Conservation (phyloP, 2,797 vertebrate species). For the Danio choprae region DNA sequence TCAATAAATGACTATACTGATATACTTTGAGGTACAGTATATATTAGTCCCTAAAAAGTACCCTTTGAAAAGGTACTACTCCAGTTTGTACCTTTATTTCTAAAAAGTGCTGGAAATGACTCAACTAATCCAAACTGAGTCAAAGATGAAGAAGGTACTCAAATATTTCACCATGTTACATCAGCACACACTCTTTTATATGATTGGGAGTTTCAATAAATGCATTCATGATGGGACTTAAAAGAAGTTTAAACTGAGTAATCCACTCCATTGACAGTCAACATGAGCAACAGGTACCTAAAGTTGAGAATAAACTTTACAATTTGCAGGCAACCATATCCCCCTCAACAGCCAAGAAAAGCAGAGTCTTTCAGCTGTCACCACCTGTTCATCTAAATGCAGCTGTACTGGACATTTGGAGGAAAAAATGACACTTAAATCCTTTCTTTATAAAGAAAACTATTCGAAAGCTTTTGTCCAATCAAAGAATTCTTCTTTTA, state of each 20-base stretch:
- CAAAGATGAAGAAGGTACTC: not conserved
- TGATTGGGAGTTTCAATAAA: constrained; percentile 7
- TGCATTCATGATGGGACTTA: not conserved
- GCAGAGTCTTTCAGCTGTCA: constrained; percentile 19
- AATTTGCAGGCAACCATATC: not conserved
- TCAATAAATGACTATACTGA: too few relatives aligned
- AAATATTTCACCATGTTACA: constrained; percentile 2
- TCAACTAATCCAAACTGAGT: not conserved
- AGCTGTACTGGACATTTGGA: constrained; percentile 11
- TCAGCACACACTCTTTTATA: constrained; percentile 38
- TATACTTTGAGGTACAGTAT: too few relatives aligned
- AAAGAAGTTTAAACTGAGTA: not conserved
- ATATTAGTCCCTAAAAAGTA: too few relatives aligned
- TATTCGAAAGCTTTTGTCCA: not conserved
- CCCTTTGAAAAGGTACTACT: too few relatives aligned
- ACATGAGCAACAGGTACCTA: constrained; percentile 4
- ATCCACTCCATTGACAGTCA: not conserved
- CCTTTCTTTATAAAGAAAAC: not conserved
- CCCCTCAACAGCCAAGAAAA: not conserved
- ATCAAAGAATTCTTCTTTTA: not conserved
- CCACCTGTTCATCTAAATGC: constrained; percentile 19
- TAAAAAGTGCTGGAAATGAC: constrained; percentile 16
- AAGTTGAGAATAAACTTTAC: not conserved
- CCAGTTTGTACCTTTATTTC: too few relatives aligned
- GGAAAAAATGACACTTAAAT: not conserved